These are phyloP conservation scores for Ligdia adustata DNA, from an alignment of 2,888 invertebrate genomes.

Conservation along the genomic window DNA sequence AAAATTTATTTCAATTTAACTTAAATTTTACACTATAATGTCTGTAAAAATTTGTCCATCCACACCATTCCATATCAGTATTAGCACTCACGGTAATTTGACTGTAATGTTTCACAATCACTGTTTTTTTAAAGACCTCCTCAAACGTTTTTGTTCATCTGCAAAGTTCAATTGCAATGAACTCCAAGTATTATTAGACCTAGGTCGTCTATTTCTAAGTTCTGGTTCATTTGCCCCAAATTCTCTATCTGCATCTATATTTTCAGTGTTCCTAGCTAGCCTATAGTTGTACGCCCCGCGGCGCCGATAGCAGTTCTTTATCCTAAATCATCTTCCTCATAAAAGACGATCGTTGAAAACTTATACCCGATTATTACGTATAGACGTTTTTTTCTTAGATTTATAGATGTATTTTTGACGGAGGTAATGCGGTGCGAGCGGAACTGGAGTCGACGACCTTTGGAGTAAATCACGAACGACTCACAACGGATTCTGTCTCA, in stretches of 20 bases:
- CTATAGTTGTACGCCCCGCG: slow-evolving; percentile 41
- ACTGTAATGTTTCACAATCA: too few species aligned
- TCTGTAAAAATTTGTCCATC: too few species aligned
- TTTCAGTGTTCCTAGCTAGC: slow-evolving; percentile 8
- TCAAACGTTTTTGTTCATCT: too few species aligned
- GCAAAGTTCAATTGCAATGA: too few species aligned
- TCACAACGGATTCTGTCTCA: slow-evolving; percentile 17
- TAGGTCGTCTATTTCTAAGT: too few species aligned
- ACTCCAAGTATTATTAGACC: too few species aligned
- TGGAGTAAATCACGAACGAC: slow-evolving; percentile 26
- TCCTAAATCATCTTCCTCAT: slow-evolving; percentile 48
- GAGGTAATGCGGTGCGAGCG: slow-evolving; percentile 16
- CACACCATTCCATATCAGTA: too few species aligned
- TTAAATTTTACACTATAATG: too few species aligned
- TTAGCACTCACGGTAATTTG: too few species aligned
- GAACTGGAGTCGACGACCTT: slow-evolving; percentile 32
- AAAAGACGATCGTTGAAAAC: slow-evolving; percentile 36
- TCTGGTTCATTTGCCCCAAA: too few species aligned
- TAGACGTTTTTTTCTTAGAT: slow-evolving; percentile 47
- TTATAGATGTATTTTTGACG: slow-evolving; percentile 37
- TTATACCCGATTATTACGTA: slow-evolving; percentile 51
- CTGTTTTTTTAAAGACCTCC: too few species aligned
- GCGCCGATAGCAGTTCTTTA: slow-evolving; percentile 52
- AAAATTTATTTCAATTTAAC: too few species aligned
- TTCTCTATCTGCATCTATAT: slow-evolving; percentile 4